Conservation (phyloP, 2,797 vertebrate species). For the Choloepus didactylus region DNA sequence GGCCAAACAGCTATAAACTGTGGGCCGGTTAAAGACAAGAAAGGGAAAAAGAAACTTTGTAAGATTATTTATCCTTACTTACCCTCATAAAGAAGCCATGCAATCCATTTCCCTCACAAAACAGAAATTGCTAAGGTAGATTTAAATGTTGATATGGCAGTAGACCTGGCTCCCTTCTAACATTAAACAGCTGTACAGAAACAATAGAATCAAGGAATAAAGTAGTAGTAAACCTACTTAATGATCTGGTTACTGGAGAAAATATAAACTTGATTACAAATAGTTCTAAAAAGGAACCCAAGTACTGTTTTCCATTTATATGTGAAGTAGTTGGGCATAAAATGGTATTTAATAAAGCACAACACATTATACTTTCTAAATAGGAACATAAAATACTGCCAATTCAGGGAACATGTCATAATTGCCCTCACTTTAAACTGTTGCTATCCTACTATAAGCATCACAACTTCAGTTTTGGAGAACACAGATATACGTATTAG, state of each 20-base stretch:
- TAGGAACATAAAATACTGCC: neutral
- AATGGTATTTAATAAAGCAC: neutral
- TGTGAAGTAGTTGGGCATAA: slow-evolving; percentile 5
- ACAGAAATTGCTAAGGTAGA: neutral
- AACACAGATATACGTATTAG: neutral
- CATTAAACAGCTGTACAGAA: neutral
- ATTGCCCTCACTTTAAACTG: slow-evolving; percentile 19
- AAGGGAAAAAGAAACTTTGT: neutral
- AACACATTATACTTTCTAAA: slow-evolving; percentile 29
- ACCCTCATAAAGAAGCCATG: slow-evolving; percentile 14
- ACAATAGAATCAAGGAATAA: neutral
- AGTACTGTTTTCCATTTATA: slow-evolving; percentile 34
- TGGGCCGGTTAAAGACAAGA: neutral
- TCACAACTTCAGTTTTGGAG: neutral
- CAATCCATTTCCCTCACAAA: neutral
- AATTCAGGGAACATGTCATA: slow-evolving; percentile 22
- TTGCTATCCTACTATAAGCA: neutral
- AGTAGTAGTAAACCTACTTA: neutral
- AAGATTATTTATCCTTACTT: neutral
- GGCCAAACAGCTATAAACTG: slow-evolving; percentile 18
- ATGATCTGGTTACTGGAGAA: neutral
- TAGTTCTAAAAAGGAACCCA: slow-evolving; percentile 26
- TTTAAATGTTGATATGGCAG: neutral
- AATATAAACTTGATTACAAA: neutral
- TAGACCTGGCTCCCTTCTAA: neutral